A percentile compares a stretch with the other conserved stretches of the same genome.
phyloP scores from a whole-genome alignment of 2,113 vertebrate species.

The Oceanodroma tethys region DNA sequence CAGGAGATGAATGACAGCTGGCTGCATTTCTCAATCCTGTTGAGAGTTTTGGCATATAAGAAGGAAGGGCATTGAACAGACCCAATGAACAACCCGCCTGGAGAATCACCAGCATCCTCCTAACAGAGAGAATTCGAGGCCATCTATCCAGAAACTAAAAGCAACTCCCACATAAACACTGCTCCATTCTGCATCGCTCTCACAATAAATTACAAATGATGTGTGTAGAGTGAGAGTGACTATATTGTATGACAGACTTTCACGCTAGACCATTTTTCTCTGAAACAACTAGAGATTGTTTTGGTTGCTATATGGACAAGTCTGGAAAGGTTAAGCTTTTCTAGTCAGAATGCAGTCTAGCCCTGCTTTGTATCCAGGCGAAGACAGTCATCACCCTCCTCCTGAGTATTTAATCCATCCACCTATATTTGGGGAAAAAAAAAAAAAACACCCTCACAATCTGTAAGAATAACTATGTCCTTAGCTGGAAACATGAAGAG shows the following conservation, averaged over 20 bases:
- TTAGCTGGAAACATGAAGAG: background rate
- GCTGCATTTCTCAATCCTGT: background rate
- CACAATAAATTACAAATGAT: background rate
- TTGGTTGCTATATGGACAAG: background rate
- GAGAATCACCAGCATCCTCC: background rate
- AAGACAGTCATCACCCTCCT: background rate
- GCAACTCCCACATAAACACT: conserved; percentile 2
- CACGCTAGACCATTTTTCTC: background rate
- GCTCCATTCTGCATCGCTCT: background rate
- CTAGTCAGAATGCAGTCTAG: background rate
- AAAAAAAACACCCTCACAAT: background rate
- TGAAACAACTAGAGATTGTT: background rate
- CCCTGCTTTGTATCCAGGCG: background rate
- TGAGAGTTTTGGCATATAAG: background rate
- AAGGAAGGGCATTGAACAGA: background rate
- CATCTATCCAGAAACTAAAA: conserved; percentile 21
- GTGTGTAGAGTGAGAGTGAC: background rate
- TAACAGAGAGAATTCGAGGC: background rate
- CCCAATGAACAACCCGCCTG: background rate
- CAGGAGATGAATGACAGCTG: background rate
- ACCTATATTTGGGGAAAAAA: background rate
- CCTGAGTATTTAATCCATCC: background rate
- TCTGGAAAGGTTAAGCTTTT: background rate
- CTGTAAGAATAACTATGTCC: background rate
- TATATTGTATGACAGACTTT: background rate